Conservation (phyloP, 2,797 vertebrate species). For the Acipenser ruthenus region DNA sequence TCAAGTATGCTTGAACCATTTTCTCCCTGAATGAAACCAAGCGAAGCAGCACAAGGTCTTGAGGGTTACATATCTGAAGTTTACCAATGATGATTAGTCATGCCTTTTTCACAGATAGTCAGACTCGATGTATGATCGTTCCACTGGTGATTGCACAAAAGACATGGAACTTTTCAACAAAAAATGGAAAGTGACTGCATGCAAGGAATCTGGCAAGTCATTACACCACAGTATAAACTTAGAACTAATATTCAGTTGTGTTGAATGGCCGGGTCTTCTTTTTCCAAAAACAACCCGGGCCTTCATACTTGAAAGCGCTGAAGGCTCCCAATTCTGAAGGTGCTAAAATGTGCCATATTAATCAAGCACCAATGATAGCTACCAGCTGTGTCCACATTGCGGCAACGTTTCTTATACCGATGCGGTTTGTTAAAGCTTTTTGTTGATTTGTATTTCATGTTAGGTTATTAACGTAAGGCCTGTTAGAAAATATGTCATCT, state of each 20-base stretch:
- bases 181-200: slow-evolving; percentile 13
- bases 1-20: background rate
- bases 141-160: slow-evolving; percentile 4
- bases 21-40: slow-evolving; percentile 7
- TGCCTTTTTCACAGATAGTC: slow-evolving; percentile 5
- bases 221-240: slow-evolving; percentile 9
- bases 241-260: slow-evolving; percentile 12
- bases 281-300: slow-evolving; percentile 29
- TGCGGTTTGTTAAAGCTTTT: slow-evolving; percentile 1
- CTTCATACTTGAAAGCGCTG: too few relatives aligned
- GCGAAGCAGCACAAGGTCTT: background rate
- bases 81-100: background rate
- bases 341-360: slow-evolving; percentile 45
- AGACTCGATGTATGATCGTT: slow-evolving; percentile 5
- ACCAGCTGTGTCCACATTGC: slow-evolving; percentile 59
- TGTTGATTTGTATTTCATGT: too few relatives aligned
- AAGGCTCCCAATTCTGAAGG: slow-evolving; percentile 23
- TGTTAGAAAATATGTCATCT: too few relatives aligned
- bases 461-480: too few relatives aligned
- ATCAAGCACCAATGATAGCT: slow-evolving; percentile 53
- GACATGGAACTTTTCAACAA: slow-evolving; percentile 18
- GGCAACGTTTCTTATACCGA: slow-evolving; percentile 12
- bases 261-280: background rate
- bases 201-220: slow-evolving; percentile 9
- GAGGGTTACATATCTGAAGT: slow-evolving; percentile 5